These are phyloP conservation scores for Caerostris extrusa DNA, from an alignment of 1,140 invertebrate species.

Conservation along the genomic window DNA sequence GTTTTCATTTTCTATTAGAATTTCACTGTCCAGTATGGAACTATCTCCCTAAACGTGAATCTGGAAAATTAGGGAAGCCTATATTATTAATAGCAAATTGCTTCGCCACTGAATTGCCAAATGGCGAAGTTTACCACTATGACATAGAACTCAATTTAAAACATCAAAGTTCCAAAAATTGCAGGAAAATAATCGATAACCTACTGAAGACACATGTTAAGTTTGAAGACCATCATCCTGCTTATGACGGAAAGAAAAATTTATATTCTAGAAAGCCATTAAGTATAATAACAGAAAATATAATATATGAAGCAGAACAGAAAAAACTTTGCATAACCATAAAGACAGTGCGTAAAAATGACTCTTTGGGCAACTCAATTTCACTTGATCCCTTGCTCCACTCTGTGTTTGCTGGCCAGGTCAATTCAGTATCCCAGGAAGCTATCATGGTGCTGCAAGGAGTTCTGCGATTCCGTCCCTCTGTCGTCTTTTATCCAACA, in stretches of 20 bases:
- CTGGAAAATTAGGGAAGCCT: slow-evolving; percentile 1
- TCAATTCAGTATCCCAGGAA: slow-evolving; percentile 31
- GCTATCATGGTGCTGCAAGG: slow-evolving; percentile 69
- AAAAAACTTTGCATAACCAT: slow-evolving; percentile 12
- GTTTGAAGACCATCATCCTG: slow-evolving; percentile 11
- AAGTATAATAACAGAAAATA: background rate
- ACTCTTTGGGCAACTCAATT: background rate
- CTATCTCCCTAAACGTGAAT: background rate
- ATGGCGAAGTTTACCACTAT: slow-evolving; percentile 64
- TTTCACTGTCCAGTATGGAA: too few relatives aligned
- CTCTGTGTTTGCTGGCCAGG: slow-evolving; percentile 31
- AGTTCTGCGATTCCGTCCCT: slow-evolving; percentile 65
- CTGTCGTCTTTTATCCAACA: slow-evolving; percentile 35
- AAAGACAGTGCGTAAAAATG: slow-evolving; percentile 51
- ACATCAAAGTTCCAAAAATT: background rate
- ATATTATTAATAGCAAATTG: slow-evolving; percentile 63
- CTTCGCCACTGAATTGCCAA: slow-evolving; percentile 10
- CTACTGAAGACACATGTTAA: slow-evolving; percentile 4
- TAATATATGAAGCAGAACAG: background rate
- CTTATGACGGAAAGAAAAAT: slow-evolving; percentile 76
- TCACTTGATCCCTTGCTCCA: slow-evolving; percentile 57
- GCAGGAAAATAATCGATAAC: slow-evolving; percentile 54
- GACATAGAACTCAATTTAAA: slow-evolving; percentile 38
- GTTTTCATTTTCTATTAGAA: too few relatives aligned
- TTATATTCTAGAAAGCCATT: slow-evolving; percentile 7